Base-by-base conservation (phyloP, 2,797 vertebrate genomes). In the Brachymystax lenok region DNA sequence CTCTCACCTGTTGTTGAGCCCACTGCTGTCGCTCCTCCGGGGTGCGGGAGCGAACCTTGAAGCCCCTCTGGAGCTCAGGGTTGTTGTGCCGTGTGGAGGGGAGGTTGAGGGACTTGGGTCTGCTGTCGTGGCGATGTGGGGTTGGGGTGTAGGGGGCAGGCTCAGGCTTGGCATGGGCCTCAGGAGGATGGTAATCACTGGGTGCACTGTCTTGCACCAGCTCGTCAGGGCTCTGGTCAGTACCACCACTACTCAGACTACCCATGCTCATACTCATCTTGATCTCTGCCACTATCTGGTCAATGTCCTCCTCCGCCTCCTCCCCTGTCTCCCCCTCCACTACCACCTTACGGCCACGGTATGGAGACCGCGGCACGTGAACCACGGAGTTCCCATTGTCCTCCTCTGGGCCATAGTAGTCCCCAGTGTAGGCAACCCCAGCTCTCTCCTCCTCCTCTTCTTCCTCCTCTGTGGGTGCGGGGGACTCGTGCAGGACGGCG, bases 191-290 rank as follows among this genome's bases (percentile, higher is more conserved):
- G 85, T 94, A 93, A 56, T 91, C 90, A 74, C 88, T 92, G 0
- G 94, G 88, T 24, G 89, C 71, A 0, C 89, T 92, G 84, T 96
- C 95, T n/a, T 79, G 86, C 0, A 40, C 80, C 40, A 83, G 80
- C 33, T 96, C 97, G 86, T 98, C 97, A 0, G 97, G 97, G 83
- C 97, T 98, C 90, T 96, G 96, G 91, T 99, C 97, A 0, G 95
- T 92, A 3, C 95, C 87, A 4, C 95, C 87, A 1, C 97, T 98
- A 82, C 96, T 96, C 68, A 99, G 94, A 87, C 98, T 99, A 79
- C 96, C 97, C 96, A 97, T 97, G 82, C 98, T 99, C 96, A 99
- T 95, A 68, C 98, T 99, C 97, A 99, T 99, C 92, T 99, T 99
- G 84, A 99, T 98, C 91, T 99, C 98, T 0, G 98, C 97, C 81